Evolutionary conservation across 2,888 invertebrate species (phyloP).

Genomic region (Papilio demoleus): DNA sequence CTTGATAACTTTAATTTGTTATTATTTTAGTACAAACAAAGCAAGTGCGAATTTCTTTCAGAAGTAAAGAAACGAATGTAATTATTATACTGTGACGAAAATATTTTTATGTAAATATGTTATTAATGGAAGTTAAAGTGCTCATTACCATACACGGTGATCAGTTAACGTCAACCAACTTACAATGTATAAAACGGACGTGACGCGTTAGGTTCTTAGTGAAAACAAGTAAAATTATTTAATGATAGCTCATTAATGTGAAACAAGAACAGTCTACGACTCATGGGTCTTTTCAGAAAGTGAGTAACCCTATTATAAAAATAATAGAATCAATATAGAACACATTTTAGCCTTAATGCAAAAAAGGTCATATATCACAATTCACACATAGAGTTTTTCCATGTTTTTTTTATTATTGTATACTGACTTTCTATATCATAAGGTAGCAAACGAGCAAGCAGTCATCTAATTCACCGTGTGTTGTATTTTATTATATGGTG

Average conservation of each 20-base stretch:
- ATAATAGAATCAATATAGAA: no score
- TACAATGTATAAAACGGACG: conserved; percentile 5
- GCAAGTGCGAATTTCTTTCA: background rate
- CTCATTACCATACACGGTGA: conserved; percentile 11
- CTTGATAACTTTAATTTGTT: background rate
- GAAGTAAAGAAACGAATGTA: background rate
- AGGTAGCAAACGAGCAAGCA: no score
- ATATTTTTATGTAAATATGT: background rate
- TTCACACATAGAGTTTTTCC: no score
- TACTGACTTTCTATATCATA: no score
- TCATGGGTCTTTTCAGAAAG: background rate
- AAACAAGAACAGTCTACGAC: conserved; percentile 40
- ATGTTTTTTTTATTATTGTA: no score
- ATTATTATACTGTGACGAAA: background rate
- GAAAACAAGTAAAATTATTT: conserved; percentile 12
- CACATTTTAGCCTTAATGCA: no score
- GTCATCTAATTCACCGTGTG: no score
- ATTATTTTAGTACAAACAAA: background rate
- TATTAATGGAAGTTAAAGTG: background rate
- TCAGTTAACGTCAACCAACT: conserved; percentile 9
- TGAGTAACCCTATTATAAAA: background rate
- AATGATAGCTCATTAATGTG: background rate
- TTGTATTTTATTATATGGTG: no score
- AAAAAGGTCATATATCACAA: no score
- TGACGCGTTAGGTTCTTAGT: background rate